A percentile compares a stretch with the other conserved stretches of the same genome.
These are phyloP conservation scores for Calyptomena viridis DNA, from an alignment of 2,113 vertebrate genomes.

Conservation along the genomic window DNA sequence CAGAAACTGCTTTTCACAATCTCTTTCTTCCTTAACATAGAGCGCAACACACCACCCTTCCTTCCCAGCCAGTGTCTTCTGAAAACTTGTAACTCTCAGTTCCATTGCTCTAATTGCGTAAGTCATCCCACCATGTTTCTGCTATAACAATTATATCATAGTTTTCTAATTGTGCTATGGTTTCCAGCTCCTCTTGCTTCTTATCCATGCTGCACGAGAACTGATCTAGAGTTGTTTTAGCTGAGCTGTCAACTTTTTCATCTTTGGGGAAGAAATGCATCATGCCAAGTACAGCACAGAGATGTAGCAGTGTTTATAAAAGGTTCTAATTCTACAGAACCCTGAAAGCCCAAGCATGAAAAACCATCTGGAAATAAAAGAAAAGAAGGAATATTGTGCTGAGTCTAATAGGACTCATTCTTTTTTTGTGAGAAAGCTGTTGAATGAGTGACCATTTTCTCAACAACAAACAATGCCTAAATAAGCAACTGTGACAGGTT, in stretches of 20 bases:
- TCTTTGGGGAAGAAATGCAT: not conserved
- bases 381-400: not conserved
- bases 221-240: not conserved
- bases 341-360: not conserved
- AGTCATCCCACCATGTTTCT: not conserved
- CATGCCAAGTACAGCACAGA: not conserved
- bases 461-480: not conserved
- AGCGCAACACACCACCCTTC: not conserved
- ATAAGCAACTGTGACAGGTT: no score
- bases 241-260: not conserved
- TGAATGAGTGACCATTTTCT: not conserved
- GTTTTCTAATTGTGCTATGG: not conserved
- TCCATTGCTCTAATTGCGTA: not conserved
- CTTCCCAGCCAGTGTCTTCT: not conserved
- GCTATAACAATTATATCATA: not conserved
- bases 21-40: not conserved
- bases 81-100: not conserved
- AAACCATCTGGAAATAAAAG: not conserved
- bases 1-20: not conserved
- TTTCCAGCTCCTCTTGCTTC: not conserved
- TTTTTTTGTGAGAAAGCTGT: not conserved
- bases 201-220: not conserved
- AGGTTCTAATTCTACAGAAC: slow-evolving; percentile 4
- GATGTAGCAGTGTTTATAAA: not conserved
- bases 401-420: not conserved